Percentiles rank a stretch among this genome's conserved stretches.
Evolutionary conservation across 2,888 invertebrate genomes (phyloP).

Genomic region (Dryocosmus kuriphilus): DNA sequence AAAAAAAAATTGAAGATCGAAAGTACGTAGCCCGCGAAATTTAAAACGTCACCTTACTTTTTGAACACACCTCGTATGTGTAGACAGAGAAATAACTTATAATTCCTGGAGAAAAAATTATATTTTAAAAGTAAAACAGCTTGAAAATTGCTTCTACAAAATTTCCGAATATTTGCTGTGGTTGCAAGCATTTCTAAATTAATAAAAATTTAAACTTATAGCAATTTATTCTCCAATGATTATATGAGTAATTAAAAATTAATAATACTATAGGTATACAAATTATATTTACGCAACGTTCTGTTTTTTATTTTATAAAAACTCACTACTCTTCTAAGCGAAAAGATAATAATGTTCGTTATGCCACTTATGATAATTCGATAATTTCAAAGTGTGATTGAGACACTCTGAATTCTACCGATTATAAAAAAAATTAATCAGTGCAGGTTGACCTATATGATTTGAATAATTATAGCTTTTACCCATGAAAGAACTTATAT

Average conservation of each 20-base stretch:
- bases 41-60: too few species aligned
- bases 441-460: neutral
- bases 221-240: neutral
- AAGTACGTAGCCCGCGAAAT: too few species aligned
- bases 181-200: neutral
- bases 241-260: neutral
- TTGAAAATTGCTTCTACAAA: too few species aligned
- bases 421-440: neutral
- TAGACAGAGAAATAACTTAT: neutral
- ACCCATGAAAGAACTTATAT: neutral
- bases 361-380: neutral
- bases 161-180: neutral
- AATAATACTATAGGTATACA: neutral
- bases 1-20: too few species aligned
- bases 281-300: neutral
- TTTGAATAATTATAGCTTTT: neutral
- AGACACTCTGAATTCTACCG: neutral
- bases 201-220: neutral
- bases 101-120: neutral
- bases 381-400: slow-evolving; percentile 4
- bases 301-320: neutral
- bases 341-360: slow-evolving; percentile 12
- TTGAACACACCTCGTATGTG: too few species aligned
- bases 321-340: neutral
- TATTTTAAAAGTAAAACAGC: too few species aligned